A percentile compares a stretch with the other conserved stretches of the same genome.
Conservation (phyloP, 2,888 invertebrate genomes). For the Lucinisca nassula region DNA sequence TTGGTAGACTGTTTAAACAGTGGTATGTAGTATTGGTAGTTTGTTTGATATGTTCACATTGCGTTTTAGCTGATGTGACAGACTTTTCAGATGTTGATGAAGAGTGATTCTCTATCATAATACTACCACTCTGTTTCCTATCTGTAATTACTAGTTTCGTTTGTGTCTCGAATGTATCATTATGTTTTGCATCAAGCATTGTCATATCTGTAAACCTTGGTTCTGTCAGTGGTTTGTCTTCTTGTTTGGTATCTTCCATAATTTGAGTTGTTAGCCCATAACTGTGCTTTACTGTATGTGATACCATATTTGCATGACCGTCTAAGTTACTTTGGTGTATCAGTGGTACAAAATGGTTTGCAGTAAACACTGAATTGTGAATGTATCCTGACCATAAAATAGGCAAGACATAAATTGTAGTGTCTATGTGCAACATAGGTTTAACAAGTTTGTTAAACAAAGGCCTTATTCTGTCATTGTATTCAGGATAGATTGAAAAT, state of each 20-base stretch:
- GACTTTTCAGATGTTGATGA: background rate
- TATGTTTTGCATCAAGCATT: too few relatives aligned
- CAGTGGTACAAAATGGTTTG: conserved; percentile 38
- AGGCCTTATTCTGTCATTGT: conserved; percentile 2
- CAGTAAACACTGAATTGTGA: background rate
- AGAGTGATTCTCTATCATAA: too few relatives aligned
- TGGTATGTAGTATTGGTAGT: background rate
- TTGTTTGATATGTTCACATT: background rate
- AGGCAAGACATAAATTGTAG: conserved; percentile 4
- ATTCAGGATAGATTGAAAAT: conserved; percentile 29
- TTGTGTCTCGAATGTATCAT: background rate
- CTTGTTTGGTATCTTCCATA: too few relatives aligned
- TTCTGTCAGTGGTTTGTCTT: too few relatives aligned
- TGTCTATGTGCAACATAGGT: background rate
- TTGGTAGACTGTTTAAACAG: background rate
- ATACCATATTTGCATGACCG: background rate
- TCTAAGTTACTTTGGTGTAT: background rate
- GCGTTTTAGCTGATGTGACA: background rate
- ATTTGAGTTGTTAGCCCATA: too few relatives aligned
- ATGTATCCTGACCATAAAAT: conserved; percentile 24
- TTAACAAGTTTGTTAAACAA: background rate
- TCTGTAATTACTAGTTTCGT: too few relatives aligned
- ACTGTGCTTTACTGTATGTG: background rate
- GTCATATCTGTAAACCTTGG: too few relatives aligned
- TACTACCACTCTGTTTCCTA: too few relatives aligned